Evolutionary conservation across 1,140 invertebrate genomes (phyloP).

Genomic region (Drosophila tropicalis): DNA sequence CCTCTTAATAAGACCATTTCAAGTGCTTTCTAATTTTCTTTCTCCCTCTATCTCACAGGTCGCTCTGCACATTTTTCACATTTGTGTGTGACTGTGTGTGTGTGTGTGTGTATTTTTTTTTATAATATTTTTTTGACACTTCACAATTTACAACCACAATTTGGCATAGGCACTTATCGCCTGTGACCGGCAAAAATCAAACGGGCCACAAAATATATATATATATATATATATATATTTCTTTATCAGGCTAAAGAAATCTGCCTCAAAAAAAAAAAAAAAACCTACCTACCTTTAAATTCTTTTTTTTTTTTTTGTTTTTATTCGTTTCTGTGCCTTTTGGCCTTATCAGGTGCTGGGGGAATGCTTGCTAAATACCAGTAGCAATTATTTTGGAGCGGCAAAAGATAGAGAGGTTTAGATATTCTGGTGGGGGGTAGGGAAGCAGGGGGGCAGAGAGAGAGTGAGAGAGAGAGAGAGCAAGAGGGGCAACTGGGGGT

Average conservation of each 20-base stretch:
- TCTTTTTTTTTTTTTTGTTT: conserved; percentile 35
- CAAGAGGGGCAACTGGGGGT: too few species aligned
- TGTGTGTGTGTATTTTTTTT: conserved; percentile 15
- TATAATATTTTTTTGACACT: conserved; percentile 53
- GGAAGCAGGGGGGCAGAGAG: too few species aligned
- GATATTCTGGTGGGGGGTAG: not conserved
- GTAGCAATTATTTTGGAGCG: conserved; percentile 71
- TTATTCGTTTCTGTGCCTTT: conserved; percentile 14
- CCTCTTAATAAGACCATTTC: conserved; percentile 43
- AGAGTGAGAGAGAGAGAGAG: not conserved
- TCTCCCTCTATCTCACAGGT: not conserved
- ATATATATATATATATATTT: conserved; percentile 38
- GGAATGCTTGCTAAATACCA: conserved; percentile 77
- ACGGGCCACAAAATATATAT: conserved; percentile 47
- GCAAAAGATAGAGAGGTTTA: conserved; percentile 14
- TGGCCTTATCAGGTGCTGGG: conserved; percentile 51
- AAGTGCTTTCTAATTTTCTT: conserved; percentile 42
- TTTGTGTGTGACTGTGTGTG: too few species aligned
- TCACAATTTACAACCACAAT: conserved; percentile 73
- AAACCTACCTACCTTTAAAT: conserved; percentile 40
- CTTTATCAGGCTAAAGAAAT: conserved; percentile 69
- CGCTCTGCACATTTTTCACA: conserved; percentile 4
- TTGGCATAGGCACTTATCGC: conserved; percentile 72
- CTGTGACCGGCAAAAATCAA: conserved; percentile 67
- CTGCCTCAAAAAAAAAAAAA: conserved; percentile 46